A percentile compares a stretch with the other conserved stretches of the same genome.
Conservation (phyloP, 2,888 invertebrate genomes). For the Drosophila neotestacea region DNA sequence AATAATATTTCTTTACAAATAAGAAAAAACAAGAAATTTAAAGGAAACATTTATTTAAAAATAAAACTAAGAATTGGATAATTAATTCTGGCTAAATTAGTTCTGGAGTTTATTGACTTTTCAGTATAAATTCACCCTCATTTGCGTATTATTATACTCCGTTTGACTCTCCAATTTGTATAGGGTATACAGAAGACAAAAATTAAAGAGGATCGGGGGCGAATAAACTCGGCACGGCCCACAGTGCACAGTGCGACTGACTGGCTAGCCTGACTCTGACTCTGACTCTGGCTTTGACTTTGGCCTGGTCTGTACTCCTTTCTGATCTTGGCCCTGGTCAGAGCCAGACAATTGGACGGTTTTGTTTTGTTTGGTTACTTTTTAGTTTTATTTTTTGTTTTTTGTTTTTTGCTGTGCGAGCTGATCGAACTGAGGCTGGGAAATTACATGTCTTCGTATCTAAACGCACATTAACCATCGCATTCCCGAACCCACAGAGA, state of each 20-base stretch:
- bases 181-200: constrained; percentile 11
- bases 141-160: neutral
- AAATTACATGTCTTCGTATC: constrained; percentile 79
- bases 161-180: too few relatives aligned
- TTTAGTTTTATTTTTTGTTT: neutral
- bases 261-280: constrained; percentile 31
- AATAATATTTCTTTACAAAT: neutral
- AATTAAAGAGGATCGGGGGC: constrained; percentile 24
- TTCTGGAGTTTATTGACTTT: too few relatives aligned
- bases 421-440: constrained; percentile 63
- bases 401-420: neutral
- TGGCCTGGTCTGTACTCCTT: constrained; percentile 6
- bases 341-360: constrained; percentile 38
- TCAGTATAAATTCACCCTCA: neutral
- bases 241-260: constrained; percentile 38
- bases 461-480: constrained; percentile 80
- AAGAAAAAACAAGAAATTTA: neutral
- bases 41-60: too few relatives aligned
- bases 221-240: constrained; percentile 33
- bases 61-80: too few relatives aligned
- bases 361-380: neutral
- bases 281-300: neutral
- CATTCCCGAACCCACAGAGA: constrained; percentile 53
- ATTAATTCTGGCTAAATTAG: too few relatives aligned
- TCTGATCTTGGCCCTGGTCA: constrained; percentile 16